Evolutionary conservation across 2,797 vertebrate species (phyloP), one percentile per base, ranked within the genome.

Genomic region (Emys orbicularis): DNA sequence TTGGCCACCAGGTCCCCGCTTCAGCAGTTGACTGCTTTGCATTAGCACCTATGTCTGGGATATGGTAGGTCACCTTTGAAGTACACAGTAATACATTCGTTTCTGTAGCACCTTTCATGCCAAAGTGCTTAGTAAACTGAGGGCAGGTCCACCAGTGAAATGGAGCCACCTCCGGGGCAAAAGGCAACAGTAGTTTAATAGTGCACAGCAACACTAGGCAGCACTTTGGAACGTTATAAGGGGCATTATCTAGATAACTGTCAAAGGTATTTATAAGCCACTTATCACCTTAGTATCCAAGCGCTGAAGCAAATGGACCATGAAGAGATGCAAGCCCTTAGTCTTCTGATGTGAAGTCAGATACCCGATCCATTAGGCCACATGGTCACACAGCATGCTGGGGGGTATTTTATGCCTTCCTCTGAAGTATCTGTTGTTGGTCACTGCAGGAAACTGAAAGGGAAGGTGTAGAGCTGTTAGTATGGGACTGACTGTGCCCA

Each of bases 111-210:
- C 5, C n/a, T 72, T 41, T 68, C 65, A 23, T 21, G 8, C n/a
- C n/a, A 9, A 19, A 68, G 61, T 19, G 34, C 34, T 34, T 61
- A 61, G 29, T 61, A 31, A 61, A 16, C 59, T 3, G 6, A n/a
- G 61, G 6, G 61, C 16, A 72, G n/a, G 19, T 2, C n/a, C n/a
- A 68, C n/a, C 16, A 19, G 34, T 68, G 65, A 76, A 13, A 47
- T n/a, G 37, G 1, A 21, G 11, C 5, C 72, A 18, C 44, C 1
- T 23, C n/a, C 6, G 29, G 41, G 41, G 3, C 8, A 5, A 25
- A 29, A 72, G 57, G 1, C 25, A 0, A 29, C 6, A 21, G 37
- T 4, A 15, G 37, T 53, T 79, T 12, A 10, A 15, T 27, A 49
- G 27, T 15, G 27, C 44, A 47, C 27, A 49, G 44, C 27, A 49